Percentiles rank a stretch among this genome's conserved stretches.
phyloP scores from a whole-genome alignment of 2,888 invertebrate species.

The Agriopis leucophaearia region DNA sequence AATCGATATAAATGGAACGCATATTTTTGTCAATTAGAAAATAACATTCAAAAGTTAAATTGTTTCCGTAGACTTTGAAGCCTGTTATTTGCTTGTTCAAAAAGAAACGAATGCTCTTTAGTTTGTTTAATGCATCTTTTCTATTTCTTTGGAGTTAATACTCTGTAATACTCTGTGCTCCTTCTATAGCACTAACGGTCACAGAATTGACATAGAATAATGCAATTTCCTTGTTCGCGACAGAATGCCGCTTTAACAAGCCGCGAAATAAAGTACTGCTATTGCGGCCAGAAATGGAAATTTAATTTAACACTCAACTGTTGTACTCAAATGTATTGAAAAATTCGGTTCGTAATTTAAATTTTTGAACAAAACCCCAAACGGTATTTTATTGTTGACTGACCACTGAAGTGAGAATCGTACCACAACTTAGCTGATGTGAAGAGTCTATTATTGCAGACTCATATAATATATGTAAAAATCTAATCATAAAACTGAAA shows the following conservation, averaged over 20 bases:
- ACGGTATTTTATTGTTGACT: not conserved
- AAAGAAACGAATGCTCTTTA: no score
- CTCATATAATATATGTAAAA: no score
- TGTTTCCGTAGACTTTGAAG: no score
- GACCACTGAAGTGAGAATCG: no score
- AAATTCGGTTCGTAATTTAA: not conserved
- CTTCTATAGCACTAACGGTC: conserved; percentile 13
- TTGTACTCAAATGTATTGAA: conserved; percentile 2
- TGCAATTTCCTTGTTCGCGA: conserved; percentile 39
- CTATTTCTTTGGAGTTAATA: not conserved
- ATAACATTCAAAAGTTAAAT: no score
- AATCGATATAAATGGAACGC: no score
- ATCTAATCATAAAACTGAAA: not conserved
- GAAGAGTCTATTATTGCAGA: no score
- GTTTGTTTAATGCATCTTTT: no score
- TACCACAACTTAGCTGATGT: no score
- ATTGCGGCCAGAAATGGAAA: conserved; percentile 24
- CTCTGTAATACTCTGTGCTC: conserved; percentile 2
- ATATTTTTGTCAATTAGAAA: no score
- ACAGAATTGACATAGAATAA: conserved; percentile 38
- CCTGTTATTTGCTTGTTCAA: not conserved
- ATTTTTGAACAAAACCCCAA: not conserved
- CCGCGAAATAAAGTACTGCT: conserved; percentile 30
- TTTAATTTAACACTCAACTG: conserved; percentile 22
- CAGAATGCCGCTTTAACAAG: conserved; percentile 32